These are phyloP conservation scores for Eupsilia transversa DNA, from an alignment of 2,888 invertebrate genomes.

Conservation along the genomic window DNA sequence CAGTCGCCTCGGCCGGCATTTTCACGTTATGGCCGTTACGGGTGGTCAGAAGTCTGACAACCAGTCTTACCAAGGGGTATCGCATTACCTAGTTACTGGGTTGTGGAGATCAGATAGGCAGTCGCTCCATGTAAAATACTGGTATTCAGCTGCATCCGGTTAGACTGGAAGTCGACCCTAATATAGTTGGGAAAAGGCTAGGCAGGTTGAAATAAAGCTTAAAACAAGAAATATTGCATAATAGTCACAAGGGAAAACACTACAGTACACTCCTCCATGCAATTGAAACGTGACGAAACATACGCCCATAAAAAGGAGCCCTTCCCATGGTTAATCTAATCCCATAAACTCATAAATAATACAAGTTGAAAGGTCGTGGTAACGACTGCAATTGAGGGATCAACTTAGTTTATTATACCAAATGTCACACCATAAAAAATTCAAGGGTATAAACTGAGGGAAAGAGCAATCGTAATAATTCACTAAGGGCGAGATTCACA, in stretches of 20 bases:
- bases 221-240: not conserved
- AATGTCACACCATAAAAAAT: slow-evolving; percentile 52
- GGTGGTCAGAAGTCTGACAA: too few species aligned
- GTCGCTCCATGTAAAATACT: too few species aligned
- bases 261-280: not conserved
- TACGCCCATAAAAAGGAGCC: slow-evolving; percentile 45
- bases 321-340: slow-evolving; percentile 46
- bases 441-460: slow-evolving; percentile 22
- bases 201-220: too few species aligned
- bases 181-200: too few species aligned
- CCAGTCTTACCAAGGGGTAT: too few species aligned
- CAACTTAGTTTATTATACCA: slow-evolving; percentile 37
- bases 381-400: slow-evolving; percentile 54
- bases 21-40: too few species aligned
- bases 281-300: slow-evolving; percentile 55
- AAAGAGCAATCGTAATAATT: slow-evolving; percentile 26
- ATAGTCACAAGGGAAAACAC: not conserved
- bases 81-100: too few species aligned
- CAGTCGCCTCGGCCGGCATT: too few species aligned
- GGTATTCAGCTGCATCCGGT: too few species aligned
- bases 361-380: slow-evolving; percentile 63
- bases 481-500: not conserved
- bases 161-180: too few species aligned
- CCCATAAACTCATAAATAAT: slow-evolving; percentile 53
- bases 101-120: too few species aligned